Base-by-base conservation (phyloP, 1,140 invertebrate genomes). In the Ganaspis sp. region DNA sequence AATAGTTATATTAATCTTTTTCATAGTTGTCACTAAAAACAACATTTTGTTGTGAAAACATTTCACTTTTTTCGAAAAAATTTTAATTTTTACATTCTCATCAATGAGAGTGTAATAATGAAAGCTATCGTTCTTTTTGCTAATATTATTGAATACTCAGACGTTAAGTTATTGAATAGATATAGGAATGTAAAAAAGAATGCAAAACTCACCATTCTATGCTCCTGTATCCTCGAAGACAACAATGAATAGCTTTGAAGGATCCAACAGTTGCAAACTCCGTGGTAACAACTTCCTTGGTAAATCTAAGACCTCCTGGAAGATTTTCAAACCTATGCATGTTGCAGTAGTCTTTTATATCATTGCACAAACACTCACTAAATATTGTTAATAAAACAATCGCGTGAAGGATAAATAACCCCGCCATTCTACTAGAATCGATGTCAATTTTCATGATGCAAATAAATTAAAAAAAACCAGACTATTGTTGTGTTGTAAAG, bases 191-290 rank as follows among this genome's bases (percentile, higher is more conserved):
- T n/a, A n/a, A 40, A 54, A 21, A 73, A 81, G n/a, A n/a, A n/a
- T n/a, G n/a, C n/a, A 19, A 34, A 26, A 92, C 93, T 93, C 81
- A 95, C 95, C 95, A 95, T 93, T 95, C 94, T 79, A 95, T 95
- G 87, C 94, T 95, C 73, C 94, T 90, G 84, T 95, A 95, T 82
- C 94, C 94, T 81, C 94, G 93, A 34, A 94, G 93, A 85, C 95
- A 95, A 88, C 95, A 95, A 84, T 95, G 94, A 26, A 95, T 92
- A 76, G 94, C 94, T 88, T 95, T 95, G 91, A 95, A 95, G 26
- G 93, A 92, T 54, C 93, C 92, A 34, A 93, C 91, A 77, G 94
- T 93, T 11, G 94, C 94, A 83, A 94, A 95, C 78, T 95, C 95
- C 73, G 87, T 89, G 9, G 91, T 88, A 26, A 93, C 93, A 9